These are phyloP conservation scores for Apteryx mantelli DNA, from an alignment of 2,113 vertebrate species.

Conservation along the genomic window DNA sequence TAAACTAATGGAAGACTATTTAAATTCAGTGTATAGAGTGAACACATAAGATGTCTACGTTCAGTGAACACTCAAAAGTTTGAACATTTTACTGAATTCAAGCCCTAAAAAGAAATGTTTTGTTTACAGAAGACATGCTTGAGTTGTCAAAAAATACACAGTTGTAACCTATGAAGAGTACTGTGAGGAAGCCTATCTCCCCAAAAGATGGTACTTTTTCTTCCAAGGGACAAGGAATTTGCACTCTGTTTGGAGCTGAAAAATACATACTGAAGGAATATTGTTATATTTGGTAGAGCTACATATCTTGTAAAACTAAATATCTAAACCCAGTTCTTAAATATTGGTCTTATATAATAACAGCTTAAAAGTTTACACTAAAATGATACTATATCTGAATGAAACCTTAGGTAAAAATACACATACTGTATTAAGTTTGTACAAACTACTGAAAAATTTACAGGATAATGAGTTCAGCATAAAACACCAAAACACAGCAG, in stretches of 20 bases:
- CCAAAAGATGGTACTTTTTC: not conserved
- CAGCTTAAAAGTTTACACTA: slow-evolving; percentile 16
- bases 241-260: slow-evolving; percentile 16
- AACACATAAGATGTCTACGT: not conserved
- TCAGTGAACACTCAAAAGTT: not conserved
- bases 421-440: slow-evolving; percentile 18
- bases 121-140: not conserved
- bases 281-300: not conserved
- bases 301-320: slow-evolving; percentile 19
- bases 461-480: not conserved
- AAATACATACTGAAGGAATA: not conserved
- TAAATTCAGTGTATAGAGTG: not conserved
- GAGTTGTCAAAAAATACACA: not conserved
- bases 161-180: not conserved
- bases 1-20: not conserved
- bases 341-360: slow-evolving; percentile 31
- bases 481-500: not conserved
- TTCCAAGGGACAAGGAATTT: not conserved
- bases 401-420: slow-evolving; percentile 32
- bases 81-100: not conserved
- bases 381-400: slow-evolving; percentile 4
- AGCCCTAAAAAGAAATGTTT: not conserved
- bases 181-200: not conserved
- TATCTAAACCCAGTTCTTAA: slow-evolving; percentile 31
- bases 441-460: slow-evolving; percentile 32